A percentile compares a stretch with the other conserved stretches of the same genome.
Evolutionary conservation across 2,113 vertebrate genomes (phyloP).

Genomic region (Chaenocephalus aceratus): DNA sequence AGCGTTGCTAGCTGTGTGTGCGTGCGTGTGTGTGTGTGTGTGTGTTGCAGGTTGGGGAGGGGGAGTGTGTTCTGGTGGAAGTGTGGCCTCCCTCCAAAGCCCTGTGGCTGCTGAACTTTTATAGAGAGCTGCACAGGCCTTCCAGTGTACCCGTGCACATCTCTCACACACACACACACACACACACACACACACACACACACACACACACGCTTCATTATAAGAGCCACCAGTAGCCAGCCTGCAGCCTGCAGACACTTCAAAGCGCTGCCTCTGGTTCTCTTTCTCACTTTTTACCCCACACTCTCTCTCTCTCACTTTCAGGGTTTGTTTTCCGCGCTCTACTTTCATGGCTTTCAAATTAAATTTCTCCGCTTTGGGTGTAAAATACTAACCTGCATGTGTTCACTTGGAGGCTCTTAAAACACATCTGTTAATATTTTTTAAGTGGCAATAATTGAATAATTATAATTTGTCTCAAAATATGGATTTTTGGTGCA

Average conservation of each 20-base stretch:
- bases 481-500: too few relatives aligned
- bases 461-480: too few relatives aligned
- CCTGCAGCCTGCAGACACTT: constrained; percentile 67
- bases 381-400: not conserved
- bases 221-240: constrained; percentile 24
- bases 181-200: constrained; percentile 13
- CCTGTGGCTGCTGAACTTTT: constrained; percentile 78
- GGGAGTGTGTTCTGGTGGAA: too few relatives aligned
- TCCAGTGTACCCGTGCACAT: constrained; percentile 38
- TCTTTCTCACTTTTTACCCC: not conserved
- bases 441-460: too few relatives aligned
- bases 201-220: constrained; percentile 6
- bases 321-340: too few relatives aligned
- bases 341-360: constrained; percentile 6
- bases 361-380: constrained; percentile 1
- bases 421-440: not conserved
- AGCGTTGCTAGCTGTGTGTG: constrained; percentile 61
- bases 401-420: not conserved
- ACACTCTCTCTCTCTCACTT: not conserved
- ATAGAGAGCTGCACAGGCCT: constrained; percentile 64
- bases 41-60: constrained; percentile 58
- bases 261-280: constrained; percentile 55
- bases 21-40: constrained; percentile 15
- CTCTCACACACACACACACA: constrained; percentile 19
- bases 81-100: constrained; percentile 74